Base-by-base conservation (phyloP, 2,797 vertebrate species). In the Enteromius treurensis region DNA sequence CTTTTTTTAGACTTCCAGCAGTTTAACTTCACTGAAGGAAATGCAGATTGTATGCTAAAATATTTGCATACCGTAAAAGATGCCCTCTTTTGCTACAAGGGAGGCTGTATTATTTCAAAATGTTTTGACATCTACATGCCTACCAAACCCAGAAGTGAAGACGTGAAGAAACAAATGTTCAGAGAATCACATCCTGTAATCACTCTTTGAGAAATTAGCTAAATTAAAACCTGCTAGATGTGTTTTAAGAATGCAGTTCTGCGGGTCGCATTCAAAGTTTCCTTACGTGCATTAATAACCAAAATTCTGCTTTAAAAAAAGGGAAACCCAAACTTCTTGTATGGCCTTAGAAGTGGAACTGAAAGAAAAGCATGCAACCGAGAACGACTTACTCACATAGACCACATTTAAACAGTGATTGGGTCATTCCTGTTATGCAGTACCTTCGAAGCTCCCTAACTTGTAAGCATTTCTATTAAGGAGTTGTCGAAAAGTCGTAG, bases 181-280 rank as follows among this genome's bases (percentile, higher is more conserved):
- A 4, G 9, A 21, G n/a, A 19, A n/a, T 75, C 19, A 2, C 29
- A 75, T 1, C n/a, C 53, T 55, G 53, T 9, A 10, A 32, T 60
- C 2, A 11, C 53, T 19, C n/a, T 26, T 45, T 19, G n/a, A 3
- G n/a, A 77, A 58, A 13, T 23, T 3, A 58, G 55, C 15, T 10
- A 11, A 62, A 62, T 42, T 6, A 3, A 60, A 58, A 58, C 53
- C 21, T 26, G 40, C 40, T 23, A 2, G 17, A n/a, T 37, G 19
- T 40, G 51, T 76, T 34, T 15, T 73, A 26, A 76, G 73, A 76
- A 62, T 42, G 55, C 75, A 26, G 14, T 26, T 42, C 53, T 13
- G 5, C 37, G 3, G 4, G 4, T 23, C 15, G 6, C 55, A 29
- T 45, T 62, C 21, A 5, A 51, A 17, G n/a, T 1, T 9, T 62